A percentile compares a stretch with the other conserved stretches of the same genome.
phyloP scores from a whole-genome alignment of 1,140 invertebrate genomes.

The Tyrophagus putrescentiae region DNA sequence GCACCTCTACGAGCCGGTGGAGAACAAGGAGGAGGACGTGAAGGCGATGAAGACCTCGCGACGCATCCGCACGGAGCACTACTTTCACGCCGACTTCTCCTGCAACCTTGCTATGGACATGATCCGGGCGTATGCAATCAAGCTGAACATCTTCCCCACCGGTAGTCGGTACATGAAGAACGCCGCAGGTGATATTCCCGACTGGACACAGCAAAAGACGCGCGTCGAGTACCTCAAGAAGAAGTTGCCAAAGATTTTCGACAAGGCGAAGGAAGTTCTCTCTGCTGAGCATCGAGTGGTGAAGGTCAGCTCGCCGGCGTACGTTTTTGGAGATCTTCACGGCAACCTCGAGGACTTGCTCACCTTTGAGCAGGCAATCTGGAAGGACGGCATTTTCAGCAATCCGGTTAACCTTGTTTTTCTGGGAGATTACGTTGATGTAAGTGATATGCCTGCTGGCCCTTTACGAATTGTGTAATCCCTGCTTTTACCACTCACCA shows the following conservation, averaged over 20 bases:
- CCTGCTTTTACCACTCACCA: no score
- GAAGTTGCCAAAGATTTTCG: constrained; percentile 9
- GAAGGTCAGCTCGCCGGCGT: constrained; percentile 30
- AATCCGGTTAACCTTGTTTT: constrained; percentile 47
- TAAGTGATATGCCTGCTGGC: no score
- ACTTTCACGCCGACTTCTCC: background rate
- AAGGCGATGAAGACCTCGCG: background rate
- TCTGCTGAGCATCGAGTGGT: constrained; percentile 25
- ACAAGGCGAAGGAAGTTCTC: constrained; percentile 7
- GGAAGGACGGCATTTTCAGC: constrained; percentile 40
- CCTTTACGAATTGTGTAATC: no score
- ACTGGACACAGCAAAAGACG: background rate
- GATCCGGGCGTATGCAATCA: constrained; percentile 26
- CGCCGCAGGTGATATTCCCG: background rate
- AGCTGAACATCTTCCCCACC: constrained; percentile 22
- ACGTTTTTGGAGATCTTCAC: constrained; percentile 38
- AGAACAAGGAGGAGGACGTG: background rate
- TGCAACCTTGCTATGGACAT: constrained; percentile 1
- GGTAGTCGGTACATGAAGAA: no score
- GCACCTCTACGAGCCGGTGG: no score
- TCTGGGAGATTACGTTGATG: constrained; percentile 52
- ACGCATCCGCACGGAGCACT: background rate
- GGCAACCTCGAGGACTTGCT: constrained; percentile 45
- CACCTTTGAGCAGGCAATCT: constrained; percentile 45
- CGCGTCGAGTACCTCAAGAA: no score